Evolutionary conservation across 2,797 vertebrate species (phyloP).

Genomic region (Morus bassanus): DNA sequence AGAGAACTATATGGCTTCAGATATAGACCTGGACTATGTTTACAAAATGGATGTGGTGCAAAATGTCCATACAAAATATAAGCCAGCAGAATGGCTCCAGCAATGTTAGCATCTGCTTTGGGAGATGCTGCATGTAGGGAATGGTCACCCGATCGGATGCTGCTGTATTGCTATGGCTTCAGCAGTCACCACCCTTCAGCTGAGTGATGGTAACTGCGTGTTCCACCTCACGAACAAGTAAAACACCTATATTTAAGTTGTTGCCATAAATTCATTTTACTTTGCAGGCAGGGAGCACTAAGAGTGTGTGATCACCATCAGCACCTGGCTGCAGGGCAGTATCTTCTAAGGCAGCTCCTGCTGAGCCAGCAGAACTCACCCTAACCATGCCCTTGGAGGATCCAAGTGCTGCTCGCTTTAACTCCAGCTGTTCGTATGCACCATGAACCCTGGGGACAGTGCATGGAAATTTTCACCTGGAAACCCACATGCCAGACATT

Average conservation of each 20-base stretch:
- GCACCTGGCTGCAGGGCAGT: not conserved
- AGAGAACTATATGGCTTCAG: rapidly evolving
- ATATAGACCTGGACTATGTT: not conserved
- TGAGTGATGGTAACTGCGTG: not conserved
- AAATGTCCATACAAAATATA: not conserved
- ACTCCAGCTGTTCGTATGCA: not conserved
- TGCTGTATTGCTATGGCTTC: not conserved
- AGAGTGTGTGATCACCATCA: not conserved
- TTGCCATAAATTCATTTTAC: not conserved
- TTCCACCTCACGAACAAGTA: not conserved
- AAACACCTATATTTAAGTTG: not conserved
- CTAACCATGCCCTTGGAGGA: not conserved
- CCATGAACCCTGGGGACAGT: not conserved
- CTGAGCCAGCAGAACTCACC: not conserved
- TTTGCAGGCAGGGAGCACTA: not conserved
- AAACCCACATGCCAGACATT: rapidly evolving
- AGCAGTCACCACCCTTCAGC: not conserved
- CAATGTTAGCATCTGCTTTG: rapidly evolving
- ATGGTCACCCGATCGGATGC: not conserved
- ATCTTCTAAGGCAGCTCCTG: not conserved
- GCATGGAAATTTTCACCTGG: not conserved
- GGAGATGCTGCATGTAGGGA: not conserved
- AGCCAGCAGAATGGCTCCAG: not conserved
- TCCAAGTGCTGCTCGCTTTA: not conserved
- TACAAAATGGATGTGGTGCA: not conserved